Percentiles rank a stretch among this genome's conserved stretches.
These are phyloP conservation scores for Nowickia ferox DNA, from an alignment of 2,888 invertebrate species.

Conservation along the genomic window DNA sequence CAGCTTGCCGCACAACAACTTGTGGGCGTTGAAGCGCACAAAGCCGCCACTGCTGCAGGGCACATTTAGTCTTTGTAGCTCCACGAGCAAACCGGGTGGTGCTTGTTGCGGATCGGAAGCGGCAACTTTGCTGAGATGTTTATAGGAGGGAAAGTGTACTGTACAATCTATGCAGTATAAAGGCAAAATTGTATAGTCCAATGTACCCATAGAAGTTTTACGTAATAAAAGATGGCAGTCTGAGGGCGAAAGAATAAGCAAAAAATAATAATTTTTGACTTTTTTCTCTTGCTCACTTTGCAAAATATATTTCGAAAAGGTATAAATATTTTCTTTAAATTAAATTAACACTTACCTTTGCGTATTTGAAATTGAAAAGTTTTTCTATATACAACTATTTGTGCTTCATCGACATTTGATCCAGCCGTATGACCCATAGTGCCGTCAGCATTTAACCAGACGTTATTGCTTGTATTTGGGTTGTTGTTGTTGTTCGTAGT, in stretches of 20 bases:
- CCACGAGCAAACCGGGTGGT: constrained; percentile 85
- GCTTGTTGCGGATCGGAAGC: constrained; percentile 51
- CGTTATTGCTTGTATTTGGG: constrained; percentile 42
- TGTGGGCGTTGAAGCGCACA: constrained; percentile 84
- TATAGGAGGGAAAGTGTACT: constrained; percentile 78
- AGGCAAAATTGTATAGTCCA: constrained; percentile 79
- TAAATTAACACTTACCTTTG: constrained; percentile 75
- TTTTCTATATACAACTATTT: constrained; percentile 75
- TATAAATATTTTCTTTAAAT: not conserved
- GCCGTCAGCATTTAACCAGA: constrained; percentile 52
- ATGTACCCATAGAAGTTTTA: constrained; percentile 75
- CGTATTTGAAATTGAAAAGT: constrained; percentile 76
- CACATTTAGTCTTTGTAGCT: constrained; percentile 88
- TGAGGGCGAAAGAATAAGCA: constrained; percentile 45
- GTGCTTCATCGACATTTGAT: constrained; percentile 70
- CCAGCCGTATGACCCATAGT: constrained; percentile 62
- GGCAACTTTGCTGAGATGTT: constrained; percentile 69
- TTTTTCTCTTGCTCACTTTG: not conserved
- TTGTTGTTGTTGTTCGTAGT: constrained; percentile 51
- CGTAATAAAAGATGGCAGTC: constrained; percentile 79
- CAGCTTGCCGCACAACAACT: constrained; percentile 87
- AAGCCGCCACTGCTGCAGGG: constrained; percentile 87
- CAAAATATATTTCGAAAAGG: not conserved
- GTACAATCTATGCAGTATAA: constrained; percentile 78
- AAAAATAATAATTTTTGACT: not conserved